These are phyloP conservation scores for Macropus fuliginosus DNA, from an alignment of 2,797 vertebrate species.

Conservation along the genomic window DNA sequence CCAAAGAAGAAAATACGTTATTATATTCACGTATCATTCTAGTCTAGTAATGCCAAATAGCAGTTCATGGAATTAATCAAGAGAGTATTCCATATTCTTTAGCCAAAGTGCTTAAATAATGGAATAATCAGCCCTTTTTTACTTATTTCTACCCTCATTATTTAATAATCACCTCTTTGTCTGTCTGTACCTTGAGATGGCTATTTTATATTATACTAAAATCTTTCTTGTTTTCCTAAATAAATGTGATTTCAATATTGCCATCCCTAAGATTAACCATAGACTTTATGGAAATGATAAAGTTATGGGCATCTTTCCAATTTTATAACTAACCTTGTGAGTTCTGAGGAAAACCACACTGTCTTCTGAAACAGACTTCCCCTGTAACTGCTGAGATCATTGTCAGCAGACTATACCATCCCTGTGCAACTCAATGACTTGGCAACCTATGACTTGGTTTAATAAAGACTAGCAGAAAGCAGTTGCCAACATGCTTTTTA, in stretches of 20 bases:
- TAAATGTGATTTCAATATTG: not conserved
- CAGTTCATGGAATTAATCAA: not conserved
- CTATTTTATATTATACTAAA: not conserved
- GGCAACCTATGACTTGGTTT: not conserved
- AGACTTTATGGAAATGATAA: not conserved
- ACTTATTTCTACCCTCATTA: not conserved
- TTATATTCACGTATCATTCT: not conserved
- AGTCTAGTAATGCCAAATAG: not conserved
- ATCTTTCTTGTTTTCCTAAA: not conserved
- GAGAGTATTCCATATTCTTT: not conserved
- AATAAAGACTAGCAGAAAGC: not conserved
- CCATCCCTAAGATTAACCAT: not conserved
- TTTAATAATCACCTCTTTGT: not conserved
- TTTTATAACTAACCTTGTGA: not conserved
- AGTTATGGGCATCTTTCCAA: not conserved
- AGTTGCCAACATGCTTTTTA: not conserved
- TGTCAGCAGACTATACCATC: not conserved
- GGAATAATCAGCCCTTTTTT: not conserved
- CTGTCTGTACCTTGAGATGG: not conserved
- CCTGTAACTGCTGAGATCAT: not conserved
- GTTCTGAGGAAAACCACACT: not conserved
- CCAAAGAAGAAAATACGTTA: not conserved
- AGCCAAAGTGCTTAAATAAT: not conserved
- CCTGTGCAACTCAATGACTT: not conserved
- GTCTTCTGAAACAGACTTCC: not conserved